phyloP scores from a whole-genome alignment of 2,797 vertebrate species.

The Delichon dasypus region DNA sequence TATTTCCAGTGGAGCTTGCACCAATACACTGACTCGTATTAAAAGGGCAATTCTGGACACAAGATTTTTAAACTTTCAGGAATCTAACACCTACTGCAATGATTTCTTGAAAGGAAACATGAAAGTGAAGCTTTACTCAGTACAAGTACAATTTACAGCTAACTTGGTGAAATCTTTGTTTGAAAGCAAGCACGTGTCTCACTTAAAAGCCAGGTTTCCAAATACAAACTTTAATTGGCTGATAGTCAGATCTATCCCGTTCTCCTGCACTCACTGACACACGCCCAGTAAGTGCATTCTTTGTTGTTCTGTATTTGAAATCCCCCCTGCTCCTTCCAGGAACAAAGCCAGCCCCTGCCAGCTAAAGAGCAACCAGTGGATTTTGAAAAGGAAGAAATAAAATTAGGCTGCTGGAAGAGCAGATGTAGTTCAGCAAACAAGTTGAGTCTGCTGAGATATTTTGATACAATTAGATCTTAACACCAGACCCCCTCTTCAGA shows the following conservation, averaged over 20 bases:
- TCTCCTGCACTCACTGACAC: not conserved
- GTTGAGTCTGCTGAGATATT: not conserved
- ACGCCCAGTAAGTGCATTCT: fast-evolving
- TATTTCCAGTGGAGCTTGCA: not conserved
- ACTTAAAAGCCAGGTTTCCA: not conserved
- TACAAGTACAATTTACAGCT: not conserved
- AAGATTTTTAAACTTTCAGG: not conserved
- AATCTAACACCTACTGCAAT: not conserved
- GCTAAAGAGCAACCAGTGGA: not conserved
- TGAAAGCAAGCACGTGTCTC: not conserved
- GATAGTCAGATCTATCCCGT: not conserved
- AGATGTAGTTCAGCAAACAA: not conserved
- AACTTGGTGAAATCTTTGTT: not conserved
- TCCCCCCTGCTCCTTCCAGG: not conserved
- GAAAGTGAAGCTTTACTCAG: not conserved
- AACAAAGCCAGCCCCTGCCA: not conserved
- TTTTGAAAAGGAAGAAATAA: not conserved
- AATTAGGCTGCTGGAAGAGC: not conserved
- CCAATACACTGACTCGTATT: not conserved
- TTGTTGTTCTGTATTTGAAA: not conserved
- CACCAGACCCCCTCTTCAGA: not conserved
- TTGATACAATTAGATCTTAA: not conserved
- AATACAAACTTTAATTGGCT: not conserved
- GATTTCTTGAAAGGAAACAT: not conserved
- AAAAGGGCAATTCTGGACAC: not conserved